Base-by-base conservation (phyloP, 1,140 invertebrate species). In the Pygmarrhopalites habei region DNA sequence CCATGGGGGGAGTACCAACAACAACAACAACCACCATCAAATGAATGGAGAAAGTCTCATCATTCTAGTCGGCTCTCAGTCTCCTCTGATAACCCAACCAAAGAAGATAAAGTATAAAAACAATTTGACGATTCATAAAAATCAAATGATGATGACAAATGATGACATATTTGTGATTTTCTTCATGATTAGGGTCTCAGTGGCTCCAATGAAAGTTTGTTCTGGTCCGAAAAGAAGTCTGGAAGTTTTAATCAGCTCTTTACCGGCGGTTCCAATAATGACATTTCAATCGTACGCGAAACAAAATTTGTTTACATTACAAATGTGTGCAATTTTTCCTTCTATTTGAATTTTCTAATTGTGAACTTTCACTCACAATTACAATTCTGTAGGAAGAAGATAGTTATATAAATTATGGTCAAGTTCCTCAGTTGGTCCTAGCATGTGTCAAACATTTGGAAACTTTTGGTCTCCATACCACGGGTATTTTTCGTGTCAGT, bases 401-500 rank as follows among this genome's bases (percentile, higher is more conserved):
- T 35, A 15, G 15, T 15, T 5, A 7, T 35, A 7, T 35, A 7
- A 35, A 19, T 41, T 56, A 28, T 7, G 53, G 53, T 15, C 47
- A 39, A 44, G 77, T 80, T 21, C 91, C 90, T 0, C 79, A 80
- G 25, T 80, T 94, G 56, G 84, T 94, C 25, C 79, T 79, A 28
- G 83, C 83, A 47, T 94, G 91, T 73, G 83, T 92, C 57, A 82
- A 83, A 61, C 87, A 93, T 75, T 80, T 95, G 30, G 83, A 91
- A 72, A 77, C 78, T 15, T 82, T 88, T 67, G 90, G 90, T 15
- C 79, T 95, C 10, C 81, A 85, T 63, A 91, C 88, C 17, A 79
- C 92, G 12, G 92, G 92, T 1, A 85, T 95, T 47, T 95, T 95
- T 78, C 81, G 92, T 64, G 90, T 95, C 26, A 90, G 89, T 51